phyloP scores from a whole-genome alignment of 1,140 invertebrate genomes.

The Melitaea cinxia region DNA sequence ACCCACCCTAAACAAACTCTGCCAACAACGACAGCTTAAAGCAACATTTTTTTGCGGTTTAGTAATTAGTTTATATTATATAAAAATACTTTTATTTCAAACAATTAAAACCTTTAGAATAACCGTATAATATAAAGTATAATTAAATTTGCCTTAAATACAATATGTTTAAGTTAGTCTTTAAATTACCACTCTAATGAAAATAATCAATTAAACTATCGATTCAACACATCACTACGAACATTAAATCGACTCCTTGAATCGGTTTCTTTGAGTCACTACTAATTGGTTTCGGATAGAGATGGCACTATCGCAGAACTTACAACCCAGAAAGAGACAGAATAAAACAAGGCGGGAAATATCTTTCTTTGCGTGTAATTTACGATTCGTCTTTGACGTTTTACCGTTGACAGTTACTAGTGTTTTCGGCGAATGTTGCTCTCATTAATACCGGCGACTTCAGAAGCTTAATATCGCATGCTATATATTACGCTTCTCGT shows the following conservation, averaged over 20 bases:
- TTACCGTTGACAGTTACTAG: conserved; percentile 69
- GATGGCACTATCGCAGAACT: conserved; percentile 33
- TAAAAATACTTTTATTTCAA: too few relatives aligned
- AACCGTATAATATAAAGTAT: too few relatives aligned
- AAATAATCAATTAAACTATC: conserved; percentile 9
- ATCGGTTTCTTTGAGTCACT: conserved; percentile 59
- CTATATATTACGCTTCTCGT: conserved; percentile 55
- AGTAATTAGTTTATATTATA: too few relatives aligned
- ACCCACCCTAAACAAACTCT: too few relatives aligned
- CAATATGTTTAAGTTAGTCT: too few relatives aligned
- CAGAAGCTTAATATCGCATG: conserved; percentile 49
- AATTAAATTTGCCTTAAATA: too few relatives aligned
- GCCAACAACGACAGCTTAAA: too few relatives aligned
- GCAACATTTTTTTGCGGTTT: too few relatives aligned
- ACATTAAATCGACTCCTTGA: conserved; percentile 51
- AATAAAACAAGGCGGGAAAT: conserved; percentile 55
- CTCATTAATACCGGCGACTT: conserved; percentile 55
- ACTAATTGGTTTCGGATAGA: conserved; percentile 63
- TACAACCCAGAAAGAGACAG: conserved; percentile 37
- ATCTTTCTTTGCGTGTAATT: conserved; percentile 69
- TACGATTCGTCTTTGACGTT: conserved; percentile 65
- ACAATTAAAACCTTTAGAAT: too few relatives aligned
- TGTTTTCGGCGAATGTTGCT: conserved; percentile 67
- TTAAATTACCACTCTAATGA: too few relatives aligned
- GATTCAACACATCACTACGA: conserved; percentile 33